These are phyloP conservation scores for Scytalopus superciliaris DNA, from an alignment of 2,113 vertebrate species.

Conservation along the genomic window DNA sequence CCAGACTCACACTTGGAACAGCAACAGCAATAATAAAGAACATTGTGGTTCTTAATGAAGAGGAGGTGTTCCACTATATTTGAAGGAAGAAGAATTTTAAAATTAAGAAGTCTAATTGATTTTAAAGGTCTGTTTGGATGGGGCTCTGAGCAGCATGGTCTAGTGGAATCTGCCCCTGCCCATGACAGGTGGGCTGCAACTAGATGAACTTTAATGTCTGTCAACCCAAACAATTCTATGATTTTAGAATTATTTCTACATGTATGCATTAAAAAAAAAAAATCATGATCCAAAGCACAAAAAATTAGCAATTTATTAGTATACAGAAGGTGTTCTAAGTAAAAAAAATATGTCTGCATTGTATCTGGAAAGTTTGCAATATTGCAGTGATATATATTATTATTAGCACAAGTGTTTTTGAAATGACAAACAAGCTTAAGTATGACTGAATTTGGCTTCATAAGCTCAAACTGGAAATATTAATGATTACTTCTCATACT, in stretches of 20 bases:
- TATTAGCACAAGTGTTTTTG: background rate
- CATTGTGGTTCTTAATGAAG: background rate
- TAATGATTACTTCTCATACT: background rate
- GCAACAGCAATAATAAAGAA: background rate
- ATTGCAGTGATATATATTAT: background rate
- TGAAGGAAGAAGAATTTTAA: background rate
- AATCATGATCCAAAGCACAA: background rate
- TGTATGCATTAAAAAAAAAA: background rate
- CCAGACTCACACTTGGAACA: background rate
- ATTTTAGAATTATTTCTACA: background rate
- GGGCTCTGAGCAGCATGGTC: background rate
- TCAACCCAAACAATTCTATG: background rate
- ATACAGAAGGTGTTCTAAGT: background rate
- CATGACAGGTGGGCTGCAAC: background rate
- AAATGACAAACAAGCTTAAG: background rate
- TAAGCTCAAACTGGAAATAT: background rate
- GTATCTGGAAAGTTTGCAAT: background rate
- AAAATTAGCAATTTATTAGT: background rate
- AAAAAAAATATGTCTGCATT: background rate
- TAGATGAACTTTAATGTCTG: background rate
- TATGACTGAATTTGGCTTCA: background rate
- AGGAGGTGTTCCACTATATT: fast-evolving
- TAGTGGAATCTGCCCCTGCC: background rate
- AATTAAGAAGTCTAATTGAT: background rate
- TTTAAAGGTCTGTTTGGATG: background rate